Conservation (phyloP, 2,888 invertebrate genomes). For the Ptilodon capucinus region DNA sequence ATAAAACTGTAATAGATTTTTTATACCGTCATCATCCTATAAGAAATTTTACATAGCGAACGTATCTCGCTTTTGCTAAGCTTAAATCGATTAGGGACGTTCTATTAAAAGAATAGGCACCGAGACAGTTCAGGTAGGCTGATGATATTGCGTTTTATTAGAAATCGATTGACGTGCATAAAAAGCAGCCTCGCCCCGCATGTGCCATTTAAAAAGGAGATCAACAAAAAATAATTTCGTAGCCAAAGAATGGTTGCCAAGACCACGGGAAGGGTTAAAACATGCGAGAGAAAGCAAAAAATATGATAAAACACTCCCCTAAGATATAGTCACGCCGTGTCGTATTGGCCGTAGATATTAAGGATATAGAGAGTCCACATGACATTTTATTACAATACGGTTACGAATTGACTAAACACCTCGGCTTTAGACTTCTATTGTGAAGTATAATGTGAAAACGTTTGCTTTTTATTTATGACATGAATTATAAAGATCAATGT, state of each 20-base stretch:
- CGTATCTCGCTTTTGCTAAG: slow-evolving; percentile 34
- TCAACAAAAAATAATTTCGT: slow-evolving; percentile 69
- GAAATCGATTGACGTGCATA: slow-evolving; percentile 55
- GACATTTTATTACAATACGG: too few relatives aligned
- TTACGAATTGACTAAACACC: too few relatives aligned
- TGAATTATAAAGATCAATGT: too few relatives aligned
- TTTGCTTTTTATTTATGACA: background rate
- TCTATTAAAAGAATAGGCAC: slow-evolving; percentile 69
- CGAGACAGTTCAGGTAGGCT: slow-evolving; percentile 69
- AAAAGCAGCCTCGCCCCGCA: slow-evolving; percentile 73
- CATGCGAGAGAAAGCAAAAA: slow-evolving; percentile 68
- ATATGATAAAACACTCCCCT: slow-evolving; percentile 59
- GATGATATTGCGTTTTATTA: slow-evolving; percentile 79
- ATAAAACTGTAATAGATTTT: background rate
- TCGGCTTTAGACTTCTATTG: too few relatives aligned
- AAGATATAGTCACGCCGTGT: slow-evolving; percentile 33
- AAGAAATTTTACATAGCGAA: slow-evolving; percentile 6
- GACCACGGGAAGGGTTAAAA: slow-evolving; percentile 76
- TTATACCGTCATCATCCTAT: slow-evolving; percentile 5
- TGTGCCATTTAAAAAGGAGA: slow-evolving; percentile 80
- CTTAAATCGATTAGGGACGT: slow-evolving; percentile 73
- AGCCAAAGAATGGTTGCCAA: slow-evolving; percentile 74
- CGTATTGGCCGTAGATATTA: slow-evolving; percentile 34
- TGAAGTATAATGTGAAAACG: too few relatives aligned
- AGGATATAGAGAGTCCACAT: background rate